Conservation (phyloP, 2,888 invertebrate species). For the Sminthurinus aureus region DNA sequence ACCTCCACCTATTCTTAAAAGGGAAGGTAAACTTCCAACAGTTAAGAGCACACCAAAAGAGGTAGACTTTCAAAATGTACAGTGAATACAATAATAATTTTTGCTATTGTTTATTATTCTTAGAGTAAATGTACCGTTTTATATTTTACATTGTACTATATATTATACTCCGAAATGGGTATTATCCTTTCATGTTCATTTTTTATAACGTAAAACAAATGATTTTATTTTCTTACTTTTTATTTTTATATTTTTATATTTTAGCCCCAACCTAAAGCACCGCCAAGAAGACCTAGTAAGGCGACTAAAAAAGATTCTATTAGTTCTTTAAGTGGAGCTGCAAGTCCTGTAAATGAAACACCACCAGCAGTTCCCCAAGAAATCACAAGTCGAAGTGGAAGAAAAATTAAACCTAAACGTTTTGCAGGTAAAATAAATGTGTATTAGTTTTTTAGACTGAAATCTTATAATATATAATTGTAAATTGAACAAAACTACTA, state of each 20-base stretch:
- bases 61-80: not conserved
- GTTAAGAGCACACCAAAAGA: slow-evolving; percentile 6
- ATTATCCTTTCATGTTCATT: not conserved
- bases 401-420: slow-evolving; percentile 75
- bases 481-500: too few species aligned
- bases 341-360: slow-evolving; percentile 45
- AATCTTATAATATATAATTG: too few species aligned
- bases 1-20: slow-evolving; percentile 55
- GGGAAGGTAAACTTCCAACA: slow-evolving; percentile 42
- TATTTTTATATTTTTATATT: not conserved
- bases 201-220: too few species aligned
- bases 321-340: slow-evolving; percentile 26
- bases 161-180: not conserved
- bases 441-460: too few species aligned
- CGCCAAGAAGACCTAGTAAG: slow-evolving; percentile 46
- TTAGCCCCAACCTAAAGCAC: slow-evolving; percentile 13
- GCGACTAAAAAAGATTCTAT: slow-evolving; percentile 52
- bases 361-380: slow-evolving; percentile 63
- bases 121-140: too few species aligned
- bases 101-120: too few species aligned
- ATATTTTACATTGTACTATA: not conserved
- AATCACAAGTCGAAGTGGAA: slow-evolving; percentile 74
- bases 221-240: too few species aligned
- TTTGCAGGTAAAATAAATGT: slow-evolving; percentile 58
- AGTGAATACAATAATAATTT: too few species aligned